phyloP scores from a whole-genome alignment of 2,797 vertebrate genomes.

The Mus spretus region DNA sequence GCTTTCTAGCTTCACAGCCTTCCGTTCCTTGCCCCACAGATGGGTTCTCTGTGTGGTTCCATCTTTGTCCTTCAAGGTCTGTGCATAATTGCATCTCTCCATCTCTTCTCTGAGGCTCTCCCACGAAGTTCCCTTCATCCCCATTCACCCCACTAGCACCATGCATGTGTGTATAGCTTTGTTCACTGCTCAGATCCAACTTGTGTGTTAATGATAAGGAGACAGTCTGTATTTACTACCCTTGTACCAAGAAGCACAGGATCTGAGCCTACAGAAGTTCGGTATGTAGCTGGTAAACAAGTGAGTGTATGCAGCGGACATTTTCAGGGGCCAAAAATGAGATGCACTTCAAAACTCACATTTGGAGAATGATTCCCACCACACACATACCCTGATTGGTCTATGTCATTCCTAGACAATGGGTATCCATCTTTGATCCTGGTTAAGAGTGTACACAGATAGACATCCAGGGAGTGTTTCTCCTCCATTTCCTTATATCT shows the following conservation, averaged over 20 bases:
- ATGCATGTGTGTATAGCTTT: too few species aligned
- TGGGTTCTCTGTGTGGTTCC: not conserved
- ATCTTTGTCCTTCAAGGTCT: not conserved
- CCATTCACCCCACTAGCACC: not conserved
- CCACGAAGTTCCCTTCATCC: not conserved
- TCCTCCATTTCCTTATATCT: not conserved
- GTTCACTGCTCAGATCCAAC: not conserved
- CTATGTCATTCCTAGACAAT: too few species aligned
- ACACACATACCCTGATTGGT: fast-evolving
- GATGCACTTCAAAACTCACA: not conserved
- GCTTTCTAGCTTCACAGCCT: not conserved
- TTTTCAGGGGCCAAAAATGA: not conserved
- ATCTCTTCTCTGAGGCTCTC: not conserved
- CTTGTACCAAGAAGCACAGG: not conserved
- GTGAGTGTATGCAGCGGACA: not conserved
- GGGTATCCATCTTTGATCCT: not conserved
- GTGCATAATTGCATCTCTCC: not conserved
- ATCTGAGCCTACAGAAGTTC: not conserved
- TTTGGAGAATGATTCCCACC: not conserved
- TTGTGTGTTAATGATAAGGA: fast-evolving
- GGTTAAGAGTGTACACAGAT: slow-evolving; percentile 72
- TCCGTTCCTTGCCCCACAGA: not conserved
- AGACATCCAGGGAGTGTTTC: not conserved
- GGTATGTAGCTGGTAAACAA: not conserved
- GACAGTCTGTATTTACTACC: not conserved